Base-by-base conservation (phyloP, 53 echinoderm and acorn worm genomes). In the Henricia sp. region DNA sequence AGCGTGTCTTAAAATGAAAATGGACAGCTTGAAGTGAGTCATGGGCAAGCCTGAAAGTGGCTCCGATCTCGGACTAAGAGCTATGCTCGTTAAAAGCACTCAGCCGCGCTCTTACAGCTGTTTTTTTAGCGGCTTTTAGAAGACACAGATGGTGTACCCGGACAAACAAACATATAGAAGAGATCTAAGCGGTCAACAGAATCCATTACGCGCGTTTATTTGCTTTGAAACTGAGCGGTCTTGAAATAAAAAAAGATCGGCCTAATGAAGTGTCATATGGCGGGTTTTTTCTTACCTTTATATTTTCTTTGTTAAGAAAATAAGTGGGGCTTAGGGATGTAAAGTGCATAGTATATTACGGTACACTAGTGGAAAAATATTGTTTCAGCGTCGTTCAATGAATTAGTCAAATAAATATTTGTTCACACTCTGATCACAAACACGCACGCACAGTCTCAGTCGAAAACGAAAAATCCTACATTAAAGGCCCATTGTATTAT, bases 71-170 rank as follows among this genome's bases (percentile, higher is more conserved):
- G 4, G 30, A 1, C 24, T 69, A 16, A 69, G 69, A 36, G 70
- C 44, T 70, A 19, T 6, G 46, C n/a, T 48, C 29, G 70, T 48
- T 46, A 70, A 1, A 48, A 70, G 70, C 70, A 48, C 70, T 70
- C 29, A 70, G 46, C 14, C 13, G 50, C 39, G 28, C 70, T 70
- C 46, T 70, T 70, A 46, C 16, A 8, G 12, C 50, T 30, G 70
- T 70, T 26, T 32, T 70, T 19, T 56, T 56, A 19, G 6, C 5
- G 5, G 21, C 21, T 11, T 20, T 14, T 11, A 20, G 13, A 27
- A 40, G 40, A 38, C 23, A 19, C 12, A 16, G 62, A 60, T 8
- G 13, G 62, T 16, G n/a, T n/a, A n/a, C n/a, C 6, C 13, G 9
- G 62, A 19, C 62, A 60, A 4, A 28, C 20, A 60, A 13, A 25